These are phyloP conservation scores for Sarcophaga bullata DNA, from an alignment of 1,140 invertebrate species.

Conservation along the genomic window DNA sequence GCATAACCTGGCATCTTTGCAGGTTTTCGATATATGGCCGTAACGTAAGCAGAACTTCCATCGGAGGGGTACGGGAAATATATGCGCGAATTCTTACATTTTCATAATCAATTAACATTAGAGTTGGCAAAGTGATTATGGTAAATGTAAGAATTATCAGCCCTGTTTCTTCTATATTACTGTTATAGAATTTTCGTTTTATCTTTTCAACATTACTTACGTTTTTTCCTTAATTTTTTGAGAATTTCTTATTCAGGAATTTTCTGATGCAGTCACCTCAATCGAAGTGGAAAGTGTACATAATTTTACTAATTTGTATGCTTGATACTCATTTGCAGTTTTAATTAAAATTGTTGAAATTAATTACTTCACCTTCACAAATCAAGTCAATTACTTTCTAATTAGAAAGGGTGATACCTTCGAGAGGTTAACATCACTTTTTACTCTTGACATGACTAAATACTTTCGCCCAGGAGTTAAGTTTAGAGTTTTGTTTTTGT, in stretches of 20 bases:
- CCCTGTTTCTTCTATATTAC: background rate
- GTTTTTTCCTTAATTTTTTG: background rate
- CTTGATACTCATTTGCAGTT: slow-evolving; percentile 9
- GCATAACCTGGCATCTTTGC: background rate
- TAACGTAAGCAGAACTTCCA: background rate
- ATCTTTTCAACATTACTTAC: background rate
- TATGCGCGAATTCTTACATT: background rate
- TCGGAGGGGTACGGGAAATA: background rate
- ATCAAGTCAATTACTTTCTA: background rate
- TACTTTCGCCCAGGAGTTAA: background rate
- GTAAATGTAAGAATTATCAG: background rate
- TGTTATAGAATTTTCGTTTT: background rate
- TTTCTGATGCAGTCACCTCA: background rate
- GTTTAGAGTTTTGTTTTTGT: slow-evolving; percentile 4
- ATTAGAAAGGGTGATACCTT: background rate
- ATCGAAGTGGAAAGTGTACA: background rate
- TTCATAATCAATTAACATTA: background rate
- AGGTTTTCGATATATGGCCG: background rate
- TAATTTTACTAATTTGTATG: background rate
- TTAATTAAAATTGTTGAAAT: background rate
- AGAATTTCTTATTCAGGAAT: background rate
- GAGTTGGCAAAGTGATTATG: background rate
- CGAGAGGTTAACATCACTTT: background rate
- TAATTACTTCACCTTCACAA: background rate
- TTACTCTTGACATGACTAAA: background rate